phyloP scores from a whole-genome alignment of 2,888 invertebrate genomes.

The Imbricaverruca yamaguchii region DNA sequence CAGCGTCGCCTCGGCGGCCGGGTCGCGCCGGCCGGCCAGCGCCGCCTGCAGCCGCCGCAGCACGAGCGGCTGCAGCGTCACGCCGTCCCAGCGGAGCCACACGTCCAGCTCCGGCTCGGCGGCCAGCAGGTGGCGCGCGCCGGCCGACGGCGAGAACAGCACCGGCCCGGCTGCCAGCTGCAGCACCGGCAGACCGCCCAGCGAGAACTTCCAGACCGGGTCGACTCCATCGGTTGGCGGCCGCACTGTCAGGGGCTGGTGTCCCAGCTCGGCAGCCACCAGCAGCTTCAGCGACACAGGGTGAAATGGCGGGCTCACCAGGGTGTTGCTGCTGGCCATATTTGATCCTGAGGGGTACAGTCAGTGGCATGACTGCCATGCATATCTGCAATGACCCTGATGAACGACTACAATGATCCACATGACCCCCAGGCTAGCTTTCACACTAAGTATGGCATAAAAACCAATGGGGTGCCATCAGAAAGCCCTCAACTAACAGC shows the following conservation, averaged over 20 bases:
- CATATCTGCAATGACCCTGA: too few relatives aligned
- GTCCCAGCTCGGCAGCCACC: not conserved
- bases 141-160: slow-evolving; percentile 11
- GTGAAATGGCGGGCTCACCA: not conserved
- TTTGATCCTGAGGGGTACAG: not conserved
- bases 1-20: not conserved
- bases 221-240: not conserved
- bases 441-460: too few relatives aligned
- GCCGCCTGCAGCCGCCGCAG: slow-evolving; percentile 18
- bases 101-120: not conserved
- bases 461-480: too few relatives aligned
- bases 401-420: too few relatives aligned
- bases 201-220: not conserved
- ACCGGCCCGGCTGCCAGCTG: not conserved
- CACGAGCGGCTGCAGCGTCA: not conserved
- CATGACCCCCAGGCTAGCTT: too few relatives aligned
- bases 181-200: not conserved
- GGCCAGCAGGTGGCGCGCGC: not conserved
- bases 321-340: too few relatives aligned
- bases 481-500: too few relatives aligned
- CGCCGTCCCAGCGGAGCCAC: slow-evolving; percentile 11
- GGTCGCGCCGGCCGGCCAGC: not conserved
- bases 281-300: not conserved
- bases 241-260: not conserved
- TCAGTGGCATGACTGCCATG: too few relatives aligned